These are phyloP conservation scores for Oreocharis arfaki DNA, from an alignment of 2,113 vertebrate species.

Conservation along the genomic window DNA sequence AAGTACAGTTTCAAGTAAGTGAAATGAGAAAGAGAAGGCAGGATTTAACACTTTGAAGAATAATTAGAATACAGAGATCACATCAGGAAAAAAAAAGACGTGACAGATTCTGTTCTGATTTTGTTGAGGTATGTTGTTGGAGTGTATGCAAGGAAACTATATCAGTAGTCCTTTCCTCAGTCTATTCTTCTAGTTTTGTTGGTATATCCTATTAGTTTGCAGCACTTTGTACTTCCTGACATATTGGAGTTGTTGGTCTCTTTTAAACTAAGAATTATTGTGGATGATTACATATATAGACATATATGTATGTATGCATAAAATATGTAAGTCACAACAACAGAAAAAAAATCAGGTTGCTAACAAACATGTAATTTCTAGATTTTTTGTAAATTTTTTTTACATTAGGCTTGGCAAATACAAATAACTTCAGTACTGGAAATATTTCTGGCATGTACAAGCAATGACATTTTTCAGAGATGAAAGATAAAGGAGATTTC, in stretches of 20 bases:
- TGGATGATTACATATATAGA: not conserved
- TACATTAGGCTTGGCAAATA: not conserved
- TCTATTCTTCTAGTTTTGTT: not conserved
- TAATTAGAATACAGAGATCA: not conserved
- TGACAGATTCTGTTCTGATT: not conserved
- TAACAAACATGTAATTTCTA: not conserved
- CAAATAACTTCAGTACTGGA: not conserved
- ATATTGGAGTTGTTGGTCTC: not conserved
- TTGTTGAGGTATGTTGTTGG: not conserved
- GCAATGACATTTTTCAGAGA: not conserved
- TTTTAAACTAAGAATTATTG: not conserved
- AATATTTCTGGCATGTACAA: not conserved
- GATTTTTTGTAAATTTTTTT: not conserved
- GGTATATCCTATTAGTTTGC: not conserved
- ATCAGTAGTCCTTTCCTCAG: not conserved
- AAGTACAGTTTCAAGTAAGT: not conserved
- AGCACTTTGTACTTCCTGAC: not conserved
- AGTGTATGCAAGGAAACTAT: fast-evolving
- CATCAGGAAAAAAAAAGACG: not conserved
- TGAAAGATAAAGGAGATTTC: not conserved
- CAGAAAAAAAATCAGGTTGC: not conserved
- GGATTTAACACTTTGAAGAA: not conserved
- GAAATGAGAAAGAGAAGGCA: not conserved
- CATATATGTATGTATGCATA: no score
- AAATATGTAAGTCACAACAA: not conserved